Base-by-base conservation (phyloP, 37 sponge, comb jelly and placozoan species). In the Oopsacas minuta region DNA sequence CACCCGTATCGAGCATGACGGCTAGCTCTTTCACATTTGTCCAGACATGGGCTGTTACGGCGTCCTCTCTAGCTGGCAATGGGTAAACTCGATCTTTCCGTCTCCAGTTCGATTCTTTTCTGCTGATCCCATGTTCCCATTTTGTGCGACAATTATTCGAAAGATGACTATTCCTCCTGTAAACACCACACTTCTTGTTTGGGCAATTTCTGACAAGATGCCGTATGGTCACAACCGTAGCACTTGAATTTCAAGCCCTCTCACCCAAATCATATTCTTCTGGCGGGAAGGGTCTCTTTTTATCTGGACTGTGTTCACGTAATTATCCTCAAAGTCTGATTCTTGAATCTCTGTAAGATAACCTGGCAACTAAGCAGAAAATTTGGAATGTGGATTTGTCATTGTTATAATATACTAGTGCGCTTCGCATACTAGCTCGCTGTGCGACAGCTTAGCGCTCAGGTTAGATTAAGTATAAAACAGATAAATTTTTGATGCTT, bases 1-100 rank as follows among this genome's bases (percentile, higher is more conserved):
- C 75, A 61, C 75, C 75, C 22, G 75, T 61, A n/a, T 61, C 75
- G 75, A 61, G 75, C 28, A 61, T 61, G 28, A 34, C 75, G 32
- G 7, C 20, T 61, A 61, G 22, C 5, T 12, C 28, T 34, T 3
- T n/a, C 28, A 7, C 75, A 25, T 12, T 3, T 3, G 28, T 61
- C 75, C 30, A 12, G 5, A 61, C 75, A 32, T 61, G 7, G 28
- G 28, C 28, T 32, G 30, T 10, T 61, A 61, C 75, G 28, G 75
- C 30, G 7, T 61, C 75, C 30, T 61, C 75, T 5, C 75, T n/a
- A 3, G 75, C 7, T 25, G 75, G 28, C 28, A 61, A 20, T 3
- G 5, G 75, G 75, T 20, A 12, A 12, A 61, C 28, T 12, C 22
- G 75, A 12, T 61, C 22, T 61, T 61, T 61, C 5, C 22, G 20